Evolutionary conservation across 2,113 vertebrate species (phyloP).

Genomic region (Dromiciops gliroides): DNA sequence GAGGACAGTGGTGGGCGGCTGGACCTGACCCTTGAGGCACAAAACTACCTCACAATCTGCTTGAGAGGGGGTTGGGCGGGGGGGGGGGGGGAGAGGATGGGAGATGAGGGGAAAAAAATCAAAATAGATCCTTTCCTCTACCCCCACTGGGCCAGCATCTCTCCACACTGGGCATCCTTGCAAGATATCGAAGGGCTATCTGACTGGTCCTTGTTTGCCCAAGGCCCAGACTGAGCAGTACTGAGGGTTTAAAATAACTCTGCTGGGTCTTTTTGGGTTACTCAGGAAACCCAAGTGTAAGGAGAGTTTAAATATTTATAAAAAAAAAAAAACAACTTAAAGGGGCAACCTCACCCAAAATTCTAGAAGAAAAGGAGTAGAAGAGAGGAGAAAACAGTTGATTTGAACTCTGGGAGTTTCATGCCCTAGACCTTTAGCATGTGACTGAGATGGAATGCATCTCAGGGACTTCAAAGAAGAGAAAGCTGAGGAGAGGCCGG

Average conservation of each 20-base stretch:
- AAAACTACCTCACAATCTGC: not conserved
- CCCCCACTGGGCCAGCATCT: not conserved
- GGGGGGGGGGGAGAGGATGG: not conserved
- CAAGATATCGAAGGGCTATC: conserved; percentile 20
- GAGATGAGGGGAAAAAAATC: not conserved
- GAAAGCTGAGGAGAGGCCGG: not conserved
- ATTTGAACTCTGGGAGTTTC: conserved; percentile 15
- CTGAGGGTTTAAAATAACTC: conserved; percentile 80
- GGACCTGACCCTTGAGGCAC: conserved; percentile 11
- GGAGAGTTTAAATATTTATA: conserved; percentile 71
- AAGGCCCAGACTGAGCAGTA: conserved; percentile 6
- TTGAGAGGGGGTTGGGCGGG: too few relatives aligned
- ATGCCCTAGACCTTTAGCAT: conserved; percentile 19
- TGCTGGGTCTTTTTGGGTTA: conserved; percentile 59
- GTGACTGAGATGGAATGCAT: conserved; percentile 6
- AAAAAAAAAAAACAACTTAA: conserved; percentile 66
- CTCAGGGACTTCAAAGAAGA: conserved; percentile 33
- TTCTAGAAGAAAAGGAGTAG: conserved; percentile 35
- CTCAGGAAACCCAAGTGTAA: conserved; percentile 77
- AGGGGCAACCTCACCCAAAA: conserved; percentile 56
- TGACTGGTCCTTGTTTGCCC: conserved; percentile 67
- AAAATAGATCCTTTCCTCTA: not conserved
- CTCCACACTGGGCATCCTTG: not conserved
- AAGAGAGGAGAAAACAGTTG: conserved; percentile 39
- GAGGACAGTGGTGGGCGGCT: not conserved